Evolutionary conservation across 2,113 vertebrate genomes (phyloP).

Genomic region (Murina feae): DNA sequence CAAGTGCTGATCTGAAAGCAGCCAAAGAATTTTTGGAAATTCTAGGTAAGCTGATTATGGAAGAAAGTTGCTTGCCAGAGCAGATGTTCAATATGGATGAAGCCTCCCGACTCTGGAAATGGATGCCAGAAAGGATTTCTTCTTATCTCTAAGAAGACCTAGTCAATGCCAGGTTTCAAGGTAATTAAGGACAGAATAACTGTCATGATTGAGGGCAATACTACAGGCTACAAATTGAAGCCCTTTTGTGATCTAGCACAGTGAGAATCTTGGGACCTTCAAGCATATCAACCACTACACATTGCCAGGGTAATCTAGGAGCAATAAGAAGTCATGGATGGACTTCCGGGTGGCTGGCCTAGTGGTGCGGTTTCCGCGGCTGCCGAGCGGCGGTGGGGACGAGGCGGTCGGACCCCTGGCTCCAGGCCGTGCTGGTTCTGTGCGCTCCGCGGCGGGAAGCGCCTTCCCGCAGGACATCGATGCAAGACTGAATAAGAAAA

Average conservation of each 20-base stretch:
- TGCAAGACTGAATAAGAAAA: slow-evolving; percentile 58
- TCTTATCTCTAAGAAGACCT: not conserved
- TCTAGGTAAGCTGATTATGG: not conserved
- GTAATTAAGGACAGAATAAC: not conserved
- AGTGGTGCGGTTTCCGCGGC: not conserved
- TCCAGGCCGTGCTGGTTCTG: not conserved
- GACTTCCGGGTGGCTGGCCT: slow-evolving; percentile 70
- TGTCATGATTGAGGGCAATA: not conserved
- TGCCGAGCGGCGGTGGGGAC: not conserved
- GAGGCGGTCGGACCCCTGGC: not conserved
- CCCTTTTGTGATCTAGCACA: not conserved
- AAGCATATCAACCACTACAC: not conserved
- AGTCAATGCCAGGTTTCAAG: not conserved
- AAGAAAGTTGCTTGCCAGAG: not conserved
- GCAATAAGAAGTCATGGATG: not conserved
- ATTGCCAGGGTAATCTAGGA: not conserved
- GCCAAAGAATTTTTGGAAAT: not conserved
- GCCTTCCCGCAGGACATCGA: slow-evolving; percentile 36
- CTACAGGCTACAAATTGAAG: not conserved
- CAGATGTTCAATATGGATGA: not conserved
- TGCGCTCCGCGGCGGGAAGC: slow-evolving; percentile 18
- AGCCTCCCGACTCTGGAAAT: not conserved
- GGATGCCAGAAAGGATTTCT: not conserved
- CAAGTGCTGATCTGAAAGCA: not conserved
- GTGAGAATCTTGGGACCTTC: not conserved